A percentile compares a stretch with the other conserved stretches of the same genome.
Conservation (phyloP, 2,113 vertebrate genomes). For the Illadopsis cleaveri region DNA sequence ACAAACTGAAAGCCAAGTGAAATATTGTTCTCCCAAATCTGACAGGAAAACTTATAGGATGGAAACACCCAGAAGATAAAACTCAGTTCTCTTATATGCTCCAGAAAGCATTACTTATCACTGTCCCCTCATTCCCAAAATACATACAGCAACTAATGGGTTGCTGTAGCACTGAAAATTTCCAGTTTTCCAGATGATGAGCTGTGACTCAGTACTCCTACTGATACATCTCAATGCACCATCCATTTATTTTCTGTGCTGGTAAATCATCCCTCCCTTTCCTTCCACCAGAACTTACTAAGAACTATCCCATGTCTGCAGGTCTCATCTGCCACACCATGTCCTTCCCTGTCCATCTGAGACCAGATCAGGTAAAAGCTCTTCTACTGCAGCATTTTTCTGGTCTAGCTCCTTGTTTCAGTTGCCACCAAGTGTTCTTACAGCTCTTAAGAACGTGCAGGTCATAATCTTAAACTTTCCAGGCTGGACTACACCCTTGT, state of each 20-base stretch:
- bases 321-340: background rate
- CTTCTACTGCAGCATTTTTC: background rate
- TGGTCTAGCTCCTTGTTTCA: background rate
- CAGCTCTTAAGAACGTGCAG: background rate
- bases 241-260: constrained; percentile 44
- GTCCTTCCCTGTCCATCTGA: background rate
- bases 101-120: constrained; percentile 36
- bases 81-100: constrained; percentile 21
- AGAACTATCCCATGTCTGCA: background rate
- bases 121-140: constrained; percentile 39
- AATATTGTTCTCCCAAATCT: constrained; percentile 40
- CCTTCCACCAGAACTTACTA: background rate
- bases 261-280: background rate
- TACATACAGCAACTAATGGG: constrained; percentile 13
- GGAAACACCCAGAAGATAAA: constrained; percentile 51
- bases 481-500: background rate
- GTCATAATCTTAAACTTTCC: background rate
- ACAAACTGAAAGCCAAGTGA: constrained; percentile 46
- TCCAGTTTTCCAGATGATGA: constrained; percentile 61
- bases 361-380: background rate
- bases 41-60: constrained; percentile 32
- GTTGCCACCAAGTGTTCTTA: background rate
- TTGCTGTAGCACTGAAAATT: constrained; percentile 30
- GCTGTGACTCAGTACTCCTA: constrained; percentile 56
- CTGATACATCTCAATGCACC: constrained; percentile 4